phyloP scores from a whole-genome alignment of 2,888 invertebrate species.

The Drosophila mayaguana region DNA sequence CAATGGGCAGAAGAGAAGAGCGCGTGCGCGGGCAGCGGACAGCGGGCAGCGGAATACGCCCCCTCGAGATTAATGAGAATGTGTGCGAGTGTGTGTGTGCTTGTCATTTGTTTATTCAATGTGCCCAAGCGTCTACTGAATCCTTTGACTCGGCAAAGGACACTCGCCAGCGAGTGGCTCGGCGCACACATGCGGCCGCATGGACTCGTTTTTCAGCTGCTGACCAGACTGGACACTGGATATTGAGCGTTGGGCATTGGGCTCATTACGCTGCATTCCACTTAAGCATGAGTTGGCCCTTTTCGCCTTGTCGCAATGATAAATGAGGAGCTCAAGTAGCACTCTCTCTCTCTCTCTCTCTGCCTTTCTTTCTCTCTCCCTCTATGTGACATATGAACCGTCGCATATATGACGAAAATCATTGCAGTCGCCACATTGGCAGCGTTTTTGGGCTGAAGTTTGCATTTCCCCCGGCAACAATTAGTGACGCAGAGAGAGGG shows the following conservation, averaged over 20 bases:
- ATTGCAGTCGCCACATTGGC: conserved; percentile 15
- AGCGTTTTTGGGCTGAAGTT: not conserved
- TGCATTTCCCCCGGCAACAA: conserved; percentile 42
- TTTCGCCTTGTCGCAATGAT: conserved; percentile 40
- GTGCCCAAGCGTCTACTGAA: conserved; percentile 41
- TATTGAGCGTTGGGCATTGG: conserved; percentile 36
- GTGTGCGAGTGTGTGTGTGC: conserved; percentile 40
- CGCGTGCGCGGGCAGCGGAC: conserved; percentile 54
- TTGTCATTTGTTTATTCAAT: conserved; percentile 66
- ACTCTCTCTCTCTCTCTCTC: not conserved
- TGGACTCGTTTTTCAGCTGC: conserved; percentile 64
- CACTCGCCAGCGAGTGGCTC: no score
- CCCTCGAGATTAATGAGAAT: conserved; percentile 81
- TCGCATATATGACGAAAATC: conserved; percentile 17
- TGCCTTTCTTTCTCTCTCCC: not conserved
- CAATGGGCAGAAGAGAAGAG: conserved; percentile 37
- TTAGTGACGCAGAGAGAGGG: conserved; percentile 44
- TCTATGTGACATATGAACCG: not conserved
- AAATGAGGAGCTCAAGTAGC: conserved; percentile 31
- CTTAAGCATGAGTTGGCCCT: conserved; percentile 74
- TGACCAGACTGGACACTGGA: conserved; percentile 68
- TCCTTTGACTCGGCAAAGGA: conserved; percentile 67
- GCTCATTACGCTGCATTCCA: conserved; percentile 71
- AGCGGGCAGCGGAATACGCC: conserved; percentile 65
- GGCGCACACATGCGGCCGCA: conserved; percentile 23